Percentiles rank a stretch among this genome's conserved stretches.
phyloP scores from a whole-genome alignment of 2,797 vertebrate species.

The Bucorvus abyssinicus region DNA sequence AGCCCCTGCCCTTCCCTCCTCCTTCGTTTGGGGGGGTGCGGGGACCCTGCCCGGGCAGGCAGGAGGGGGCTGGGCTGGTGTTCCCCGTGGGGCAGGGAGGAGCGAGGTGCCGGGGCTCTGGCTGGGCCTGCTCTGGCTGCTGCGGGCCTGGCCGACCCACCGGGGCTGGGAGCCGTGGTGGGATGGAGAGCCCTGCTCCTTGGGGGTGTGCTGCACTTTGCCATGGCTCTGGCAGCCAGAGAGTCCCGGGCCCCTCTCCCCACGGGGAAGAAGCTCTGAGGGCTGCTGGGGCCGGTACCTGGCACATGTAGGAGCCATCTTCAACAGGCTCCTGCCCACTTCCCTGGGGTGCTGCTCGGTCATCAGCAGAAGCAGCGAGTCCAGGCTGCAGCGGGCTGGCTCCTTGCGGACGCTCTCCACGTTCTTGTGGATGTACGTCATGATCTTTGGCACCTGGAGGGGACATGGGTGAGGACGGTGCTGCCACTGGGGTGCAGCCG shows the following conservation, averaged over 20 bases:
- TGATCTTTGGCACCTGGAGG: not conserved
- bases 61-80: too few relatives aligned
- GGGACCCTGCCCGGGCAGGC: too few relatives aligned
- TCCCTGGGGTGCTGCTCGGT: accelerated
- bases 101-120: too few relatives aligned
- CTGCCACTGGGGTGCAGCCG: not conserved
- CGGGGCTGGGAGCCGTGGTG: too few relatives aligned
- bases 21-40: too few relatives aligned
- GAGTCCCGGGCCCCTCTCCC: not conserved
- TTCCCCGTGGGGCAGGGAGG: too few relatives aligned
- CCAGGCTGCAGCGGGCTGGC: not conserved
- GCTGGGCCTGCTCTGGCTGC: too few relatives aligned
- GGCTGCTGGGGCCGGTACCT: not conserved
- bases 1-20: not conserved
- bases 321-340: not conserved
- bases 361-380: not conserved
- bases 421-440: not conserved
- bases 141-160: too few relatives aligned
- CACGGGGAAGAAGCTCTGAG: not conserved
- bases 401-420: accelerated
- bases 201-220: too few relatives aligned
- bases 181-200: not conserved
- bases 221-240: not conserved
- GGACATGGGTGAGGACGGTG: not conserved
- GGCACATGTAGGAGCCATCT: not conserved